Base-by-base conservation (phyloP, 2,797 vertebrate genomes). In the Sitta carolinensis region DNA sequence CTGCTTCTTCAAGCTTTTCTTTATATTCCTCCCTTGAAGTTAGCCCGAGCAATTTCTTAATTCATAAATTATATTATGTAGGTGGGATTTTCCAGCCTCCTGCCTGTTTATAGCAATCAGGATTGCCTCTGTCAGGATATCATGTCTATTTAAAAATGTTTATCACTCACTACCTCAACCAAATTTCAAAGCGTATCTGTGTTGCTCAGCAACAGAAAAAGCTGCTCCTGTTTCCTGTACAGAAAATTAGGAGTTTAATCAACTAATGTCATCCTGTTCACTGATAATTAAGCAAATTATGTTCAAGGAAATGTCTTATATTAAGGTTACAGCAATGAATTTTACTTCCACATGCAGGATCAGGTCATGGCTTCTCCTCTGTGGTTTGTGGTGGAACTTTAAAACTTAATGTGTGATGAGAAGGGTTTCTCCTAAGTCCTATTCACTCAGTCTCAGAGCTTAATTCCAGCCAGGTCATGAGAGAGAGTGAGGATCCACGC, bases 121-220 rank as follows among this genome's bases (percentile, higher is more conserved):
- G 58, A 74, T 84, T 90, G 68, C 89, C 93, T 89, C 92, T 82
- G 59, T 90, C 81, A 84, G 78, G 83, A 66, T 81, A 75, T 82
- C 72, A 84, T 26, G 16, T 57, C 75, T 89, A 63, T 76, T 89
- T 84, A 21, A 94, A 84, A 94, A 91, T 48, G 61, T 83, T 94
- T 91, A 51, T 87, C 70, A 58, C 32, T 90, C 36, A 19, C 43
- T 70, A 27, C 50, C 84, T 70, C 67, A 92, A 94, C 61, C 22
- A 69, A 70, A 94, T 90, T 81, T 96, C 88, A 87, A 96, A 96
- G 78, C 58, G 25, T 64, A 62, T 45, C 59, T 67, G 47, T 64
- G 91, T 96, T 96, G 72, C 96, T 48, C 84, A 83, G 95, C 92
- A 97, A 96, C 86, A 64, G 75, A 68, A 45, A 92, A 96, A 80